Conservation (phyloP, 1,140 invertebrate genomes). For the Apis laboriosa region DNA sequence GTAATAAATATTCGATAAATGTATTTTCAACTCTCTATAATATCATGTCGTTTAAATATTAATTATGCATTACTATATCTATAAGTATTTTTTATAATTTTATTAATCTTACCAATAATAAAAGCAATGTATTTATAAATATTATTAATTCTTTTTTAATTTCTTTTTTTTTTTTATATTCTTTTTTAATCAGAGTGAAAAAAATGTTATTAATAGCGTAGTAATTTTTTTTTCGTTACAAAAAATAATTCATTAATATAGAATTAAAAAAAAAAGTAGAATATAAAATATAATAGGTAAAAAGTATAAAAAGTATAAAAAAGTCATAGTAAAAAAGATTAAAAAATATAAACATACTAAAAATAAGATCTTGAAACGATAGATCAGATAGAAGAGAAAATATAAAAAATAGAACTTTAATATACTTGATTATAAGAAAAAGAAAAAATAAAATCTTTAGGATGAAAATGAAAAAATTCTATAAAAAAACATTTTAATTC, state of each 20-base stretch:
- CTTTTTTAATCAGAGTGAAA: no score
- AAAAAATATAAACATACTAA: no score
- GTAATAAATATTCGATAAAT: background rate
- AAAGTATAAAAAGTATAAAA: background rate
- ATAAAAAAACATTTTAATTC: no score
- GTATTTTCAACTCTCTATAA: background rate
- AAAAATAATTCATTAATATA: background rate
- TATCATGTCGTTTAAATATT: background rate
- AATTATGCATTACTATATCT: background rate
- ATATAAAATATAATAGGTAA: background rate
- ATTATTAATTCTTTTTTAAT: no score
- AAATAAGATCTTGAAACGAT: no score
- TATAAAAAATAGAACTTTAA: background rate
- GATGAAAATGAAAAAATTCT: no score
- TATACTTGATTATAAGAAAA: background rate
- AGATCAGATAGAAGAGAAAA: no score
- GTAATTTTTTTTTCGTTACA: background rate
- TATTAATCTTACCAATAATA: background rate
- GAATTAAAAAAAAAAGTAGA: background rate
- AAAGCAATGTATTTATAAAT: no score
- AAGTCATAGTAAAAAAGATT: no score
- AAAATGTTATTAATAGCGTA: no score
- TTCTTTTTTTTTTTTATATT: no score
- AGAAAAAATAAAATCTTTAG: no score
- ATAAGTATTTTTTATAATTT: background rate